These are phyloP conservation scores for Syritta pipiens DNA, from an alignment of 2,888 invertebrate species.

Conservation along the genomic window DNA sequence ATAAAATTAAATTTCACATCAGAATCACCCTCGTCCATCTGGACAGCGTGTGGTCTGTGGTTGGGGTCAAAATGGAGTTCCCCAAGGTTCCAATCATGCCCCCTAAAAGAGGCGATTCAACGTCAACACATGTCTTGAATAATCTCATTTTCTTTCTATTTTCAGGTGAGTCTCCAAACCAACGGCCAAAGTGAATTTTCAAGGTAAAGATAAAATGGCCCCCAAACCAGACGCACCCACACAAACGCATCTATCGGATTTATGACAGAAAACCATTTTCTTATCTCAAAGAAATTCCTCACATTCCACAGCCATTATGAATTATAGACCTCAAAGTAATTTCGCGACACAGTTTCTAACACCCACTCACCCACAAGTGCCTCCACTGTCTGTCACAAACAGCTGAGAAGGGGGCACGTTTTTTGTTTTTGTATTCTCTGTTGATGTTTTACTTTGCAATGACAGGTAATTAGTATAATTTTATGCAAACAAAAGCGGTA, in stretches of 20 bases:
- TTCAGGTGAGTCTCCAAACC: too few relatives aligned
- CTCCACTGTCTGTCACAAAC: conserved; percentile 5
- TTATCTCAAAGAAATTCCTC: conserved; percentile 30
- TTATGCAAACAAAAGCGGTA: conserved; percentile 20
- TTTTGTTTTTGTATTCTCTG: background rate
- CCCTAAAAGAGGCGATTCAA: too few relatives aligned
- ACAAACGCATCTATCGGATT: conserved; percentile 13
- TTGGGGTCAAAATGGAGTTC: too few relatives aligned
- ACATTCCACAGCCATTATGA: conserved; percentile 20
- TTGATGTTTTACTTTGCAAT: background rate
- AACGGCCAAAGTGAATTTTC: too few relatives aligned
- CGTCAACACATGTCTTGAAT: too few relatives aligned
- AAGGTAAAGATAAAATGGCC: conserved; percentile 31
- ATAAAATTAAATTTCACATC: too few relatives aligned
- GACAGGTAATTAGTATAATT: conserved; percentile 23
- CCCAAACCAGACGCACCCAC: background rate
- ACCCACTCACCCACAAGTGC: conserved; percentile 1
- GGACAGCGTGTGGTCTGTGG: too few relatives aligned
- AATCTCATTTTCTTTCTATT: too few relatives aligned
- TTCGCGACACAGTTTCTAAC: background rate
- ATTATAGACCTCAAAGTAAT: conserved; percentile 19
- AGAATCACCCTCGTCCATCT: too few relatives aligned
- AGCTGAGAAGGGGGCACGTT: conserved; percentile 14
- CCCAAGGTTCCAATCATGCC: too few relatives aligned
- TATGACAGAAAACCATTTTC: conserved; percentile 31